Percentiles rank a stretch among this genome's conserved stretches.
Conservation (phyloP, 2,797 vertebrate genomes). For the Macropus fuliginosus region DNA sequence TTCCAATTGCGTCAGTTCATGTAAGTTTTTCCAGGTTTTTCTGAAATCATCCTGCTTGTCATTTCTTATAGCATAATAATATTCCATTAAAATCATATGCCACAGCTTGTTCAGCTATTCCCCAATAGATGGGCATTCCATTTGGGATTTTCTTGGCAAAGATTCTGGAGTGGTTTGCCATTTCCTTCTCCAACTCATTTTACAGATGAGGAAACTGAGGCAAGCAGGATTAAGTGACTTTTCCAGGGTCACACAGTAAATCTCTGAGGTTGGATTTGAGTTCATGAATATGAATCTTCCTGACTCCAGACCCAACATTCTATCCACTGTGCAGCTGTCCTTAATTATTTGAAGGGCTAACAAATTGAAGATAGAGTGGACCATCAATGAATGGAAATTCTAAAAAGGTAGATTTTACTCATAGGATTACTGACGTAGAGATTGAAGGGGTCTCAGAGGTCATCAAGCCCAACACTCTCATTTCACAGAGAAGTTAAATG, state of each 20-base stretch:
- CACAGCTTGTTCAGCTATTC: background rate
- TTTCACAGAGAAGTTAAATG: background rate
- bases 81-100: background rate
- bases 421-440: background rate
- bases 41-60: background rate
- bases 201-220: background rate
- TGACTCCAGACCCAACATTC: background rate
- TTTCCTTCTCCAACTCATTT: background rate
- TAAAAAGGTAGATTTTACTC: background rate
- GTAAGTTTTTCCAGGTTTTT: background rate
- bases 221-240: background rate
- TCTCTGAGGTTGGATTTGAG: background rate
- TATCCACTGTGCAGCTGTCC: background rate
- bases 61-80: background rate
- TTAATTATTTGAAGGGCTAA: background rate
- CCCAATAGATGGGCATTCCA: background rate
- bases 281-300: background rate
- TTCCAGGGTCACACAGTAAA: background rate
- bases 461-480: background rate
- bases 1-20: background rate
- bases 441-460: background rate
- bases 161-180: background rate
- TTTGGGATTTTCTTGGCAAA: background rate
- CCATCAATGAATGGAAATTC: background rate
- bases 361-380: background rate